Percentiles rank a stretch among this genome's conserved stretches.
Evolutionary conservation across 2,888 invertebrate genomes (phyloP).

Genomic region (Patella ulyssiponensis): DNA sequence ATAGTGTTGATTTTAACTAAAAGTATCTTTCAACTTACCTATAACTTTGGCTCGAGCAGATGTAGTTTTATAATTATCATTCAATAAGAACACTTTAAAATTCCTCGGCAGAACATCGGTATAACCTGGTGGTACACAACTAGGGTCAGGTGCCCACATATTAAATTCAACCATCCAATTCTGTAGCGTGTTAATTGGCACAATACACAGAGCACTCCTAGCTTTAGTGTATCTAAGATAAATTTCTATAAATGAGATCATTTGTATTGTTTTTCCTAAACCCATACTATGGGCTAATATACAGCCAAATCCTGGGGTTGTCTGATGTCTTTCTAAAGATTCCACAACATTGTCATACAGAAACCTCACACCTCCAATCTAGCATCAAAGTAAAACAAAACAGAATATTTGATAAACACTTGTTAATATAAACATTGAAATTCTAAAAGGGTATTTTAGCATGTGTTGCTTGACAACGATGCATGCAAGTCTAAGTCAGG

Average conservation of each 20-base stretch:
- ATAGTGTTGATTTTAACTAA: too few species aligned
- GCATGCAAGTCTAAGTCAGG: too few species aligned
- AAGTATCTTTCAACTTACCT: conserved; percentile 75
- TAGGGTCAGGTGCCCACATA: conserved; percentile 87
- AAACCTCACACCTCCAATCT: conserved; percentile 94
- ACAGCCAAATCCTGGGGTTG: conserved; percentile 93
- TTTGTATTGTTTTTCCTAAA: conserved; percentile 94
- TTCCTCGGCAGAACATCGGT: conserved; percentile 84
- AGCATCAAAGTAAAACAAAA: conserved; percentile 56
- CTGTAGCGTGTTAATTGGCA: conserved; percentile 98
- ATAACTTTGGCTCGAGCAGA: conserved; percentile 82
- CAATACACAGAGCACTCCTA: conserved; percentile 92
- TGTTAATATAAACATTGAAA: not conserved
- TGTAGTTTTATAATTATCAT: conserved; percentile 94
- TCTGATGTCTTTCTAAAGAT: conserved; percentile 88
- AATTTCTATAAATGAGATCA: conserved; percentile 96
- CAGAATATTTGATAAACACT: not conserved
- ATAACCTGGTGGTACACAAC: not conserved
- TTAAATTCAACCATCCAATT: conserved; percentile 98
- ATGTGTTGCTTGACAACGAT: not conserved
- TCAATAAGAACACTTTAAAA: conserved; percentile 90
- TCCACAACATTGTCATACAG: conserved; percentile 97
- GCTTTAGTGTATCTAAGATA: conserved; percentile 91
- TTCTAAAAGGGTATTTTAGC: not conserved
- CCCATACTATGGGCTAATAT: conserved; percentile 99